phyloP scores from a whole-genome alignment of 2,797 vertebrate genomes.

The Hyperoplus immaculatus region DNA sequence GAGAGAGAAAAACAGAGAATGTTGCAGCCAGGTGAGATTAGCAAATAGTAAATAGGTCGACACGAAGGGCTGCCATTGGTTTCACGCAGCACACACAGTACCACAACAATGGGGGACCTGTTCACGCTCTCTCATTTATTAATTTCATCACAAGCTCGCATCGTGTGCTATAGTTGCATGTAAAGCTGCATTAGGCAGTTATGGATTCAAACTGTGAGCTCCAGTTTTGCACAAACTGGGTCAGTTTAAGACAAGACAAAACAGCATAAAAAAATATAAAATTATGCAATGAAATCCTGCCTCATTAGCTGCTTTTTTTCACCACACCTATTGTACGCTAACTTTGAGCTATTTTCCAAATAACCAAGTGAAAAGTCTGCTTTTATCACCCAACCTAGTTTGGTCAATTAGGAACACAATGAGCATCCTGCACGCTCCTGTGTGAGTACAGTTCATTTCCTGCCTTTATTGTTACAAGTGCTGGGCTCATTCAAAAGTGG shows the following conservation, averaged over 20 bases:
- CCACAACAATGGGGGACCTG: conserved; percentile 9
- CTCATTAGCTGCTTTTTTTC: conserved; percentile 57
- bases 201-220: conserved; percentile 28
- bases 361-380: conserved; percentile 44
- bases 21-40: conserved; percentile 45
- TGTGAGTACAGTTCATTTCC: conserved; percentile 79
- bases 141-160: neutral
- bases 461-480: conserved; percentile 80
- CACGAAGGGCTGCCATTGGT: neutral
- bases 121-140: neutral
- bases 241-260: conserved; percentile 43
- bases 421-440: conserved; percentile 66
- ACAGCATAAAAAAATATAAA: conserved; percentile 1
- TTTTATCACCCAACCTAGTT: conserved; percentile 69
- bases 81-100: neutral
- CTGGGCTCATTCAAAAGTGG: conserved; percentile 71
- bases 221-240: conserved; percentile 53
- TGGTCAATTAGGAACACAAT: conserved; percentile 74
- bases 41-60: conserved; percentile 37
- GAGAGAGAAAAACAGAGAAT: conserved; percentile 60
- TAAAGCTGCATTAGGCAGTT: neutral
- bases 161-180: neutral
- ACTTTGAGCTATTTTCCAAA: conserved; percentile 60
- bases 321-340: conserved; percentile 41
- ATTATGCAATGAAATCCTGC: conserved; percentile 27